A percentile compares a stretch with the other conserved stretches of the same genome.
Conservation (phyloP, 37 sponge, comb jelly and placozoan species). For the Trichoplax adhaerens region DNA sequence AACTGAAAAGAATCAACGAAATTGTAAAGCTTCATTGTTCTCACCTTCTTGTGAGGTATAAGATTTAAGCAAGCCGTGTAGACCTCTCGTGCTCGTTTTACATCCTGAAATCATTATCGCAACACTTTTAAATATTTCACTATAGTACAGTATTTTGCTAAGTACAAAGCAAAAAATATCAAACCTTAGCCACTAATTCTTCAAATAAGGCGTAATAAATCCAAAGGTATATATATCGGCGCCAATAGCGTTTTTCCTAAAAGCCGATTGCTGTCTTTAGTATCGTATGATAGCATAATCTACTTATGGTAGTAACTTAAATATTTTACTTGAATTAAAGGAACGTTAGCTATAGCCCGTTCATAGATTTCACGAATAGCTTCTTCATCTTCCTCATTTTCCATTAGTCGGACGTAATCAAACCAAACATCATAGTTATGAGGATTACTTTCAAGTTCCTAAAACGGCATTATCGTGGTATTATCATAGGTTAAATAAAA, state of each 20-base stretch:
- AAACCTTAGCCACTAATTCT: constrained; percentile 58
- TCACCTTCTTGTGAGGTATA: constrained; percentile 48
- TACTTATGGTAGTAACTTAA: background rate
- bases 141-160: no score
- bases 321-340: constrained; percentile 34
- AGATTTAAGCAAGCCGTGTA: constrained; percentile 72
- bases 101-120: constrained; percentile 14
- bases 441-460: constrained; percentile 78
- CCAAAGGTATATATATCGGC: constrained; percentile 94
- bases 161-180: no score
- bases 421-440: constrained; percentile 98
- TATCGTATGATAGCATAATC: background rate
- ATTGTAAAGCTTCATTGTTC: no score
- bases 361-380: constrained; percentile 84
- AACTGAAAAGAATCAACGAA: no score
- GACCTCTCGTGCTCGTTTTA: constrained; percentile 69
- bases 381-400: constrained; percentile 51
- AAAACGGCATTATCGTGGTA: background rate
- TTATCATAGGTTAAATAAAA: no score
- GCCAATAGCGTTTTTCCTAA: constrained; percentile 72
- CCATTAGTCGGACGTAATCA: constrained; percentile 81
- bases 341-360: constrained; percentile 86
- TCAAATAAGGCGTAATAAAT: constrained; percentile 95
- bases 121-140: no score
- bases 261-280: background rate